phyloP scores from a whole-genome alignment of 2,797 vertebrate genomes.

The Thripadectes ignobilis region DNA sequence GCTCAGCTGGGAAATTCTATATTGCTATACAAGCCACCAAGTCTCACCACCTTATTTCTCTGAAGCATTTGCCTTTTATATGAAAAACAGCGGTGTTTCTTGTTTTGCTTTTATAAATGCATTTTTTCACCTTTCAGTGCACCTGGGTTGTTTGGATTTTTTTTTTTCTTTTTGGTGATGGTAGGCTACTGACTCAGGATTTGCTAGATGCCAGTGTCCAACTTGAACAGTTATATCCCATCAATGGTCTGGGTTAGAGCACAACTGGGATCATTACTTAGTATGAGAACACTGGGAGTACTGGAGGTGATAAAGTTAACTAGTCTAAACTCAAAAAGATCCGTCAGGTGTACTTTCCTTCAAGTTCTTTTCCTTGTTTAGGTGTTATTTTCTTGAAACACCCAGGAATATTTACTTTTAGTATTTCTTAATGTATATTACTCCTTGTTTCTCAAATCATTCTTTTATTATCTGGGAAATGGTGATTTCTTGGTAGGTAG shows the following conservation, averaged over 20 bases:
- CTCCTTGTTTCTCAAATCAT: background rate
- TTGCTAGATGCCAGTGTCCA: background rate
- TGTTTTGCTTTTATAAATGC: background rate
- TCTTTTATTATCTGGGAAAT: background rate
- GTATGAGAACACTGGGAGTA: background rate
- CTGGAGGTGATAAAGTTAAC: background rate
- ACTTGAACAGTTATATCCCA: background rate
- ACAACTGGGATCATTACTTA: background rate
- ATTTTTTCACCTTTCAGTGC: background rate
- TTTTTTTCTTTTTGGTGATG: background rate
- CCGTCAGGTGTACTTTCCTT: background rate
- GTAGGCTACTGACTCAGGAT: background rate
- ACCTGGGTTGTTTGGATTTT: background rate
- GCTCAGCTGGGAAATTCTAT: background rate
- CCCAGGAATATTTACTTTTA: background rate
- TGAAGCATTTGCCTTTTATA: background rate
- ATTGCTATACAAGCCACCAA: background rate
- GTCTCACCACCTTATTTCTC: background rate
- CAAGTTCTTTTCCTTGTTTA: background rate
- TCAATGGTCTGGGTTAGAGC: background rate
- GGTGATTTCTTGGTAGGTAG: background rate
- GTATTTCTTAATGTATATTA: background rate
- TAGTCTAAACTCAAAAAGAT: background rate
- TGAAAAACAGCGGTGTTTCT: background rate
- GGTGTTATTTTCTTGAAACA: background rate